Base-by-base conservation (phyloP, 1,140 invertebrate species). In the Caenorhabditis inopinata region DNA sequence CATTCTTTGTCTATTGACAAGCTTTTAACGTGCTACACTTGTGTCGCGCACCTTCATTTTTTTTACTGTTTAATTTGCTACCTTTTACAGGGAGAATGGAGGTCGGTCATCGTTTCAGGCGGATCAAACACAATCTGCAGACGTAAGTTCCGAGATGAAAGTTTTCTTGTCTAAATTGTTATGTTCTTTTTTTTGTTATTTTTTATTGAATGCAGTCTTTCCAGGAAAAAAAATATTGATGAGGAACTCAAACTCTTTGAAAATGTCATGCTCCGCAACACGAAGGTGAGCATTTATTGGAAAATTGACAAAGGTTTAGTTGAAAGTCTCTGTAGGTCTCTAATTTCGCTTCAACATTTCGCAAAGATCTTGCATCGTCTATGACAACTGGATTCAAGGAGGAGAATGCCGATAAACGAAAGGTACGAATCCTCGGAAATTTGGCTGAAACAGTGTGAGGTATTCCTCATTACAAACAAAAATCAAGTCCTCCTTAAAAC, bases 341-440 rank as follows among this genome's bases (percentile, higher is more conserved):
- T 14, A 53, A 51, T 45, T 38, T 75, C 21, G 58, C 58, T 5
- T 47, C 53, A 1, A 49, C 62, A 16, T 80, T 51, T 48, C 81
- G 62, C 21, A 81, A 81, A 25, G 78, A 81, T 29, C 14, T 81
- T 2, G 35, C 80, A 21, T 27, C 38, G 14, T 53, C 74, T 18
- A 42, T 81, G 1, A 73, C 53, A 42, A 81, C 80, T 9, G 80
- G 80, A 2, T 51, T 81, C 80, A 76, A 51, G 47, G 80, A 81
- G 53, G 80, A 81, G 42, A 77, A 73, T 73, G 51, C 73, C 9
- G 80, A 81, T 42, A 81, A 81, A 27, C 74, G 80, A 21, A 81
- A 68, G 74, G 80, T 77, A 49, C 7, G 25, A 11, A 5, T 42
- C 6, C 45, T 75, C 14, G 18, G 25, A 18, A 42, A 27, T 18